Conservation (phyloP, 2,113 vertebrate genomes). For the Cyprinodon tularosa region DNA sequence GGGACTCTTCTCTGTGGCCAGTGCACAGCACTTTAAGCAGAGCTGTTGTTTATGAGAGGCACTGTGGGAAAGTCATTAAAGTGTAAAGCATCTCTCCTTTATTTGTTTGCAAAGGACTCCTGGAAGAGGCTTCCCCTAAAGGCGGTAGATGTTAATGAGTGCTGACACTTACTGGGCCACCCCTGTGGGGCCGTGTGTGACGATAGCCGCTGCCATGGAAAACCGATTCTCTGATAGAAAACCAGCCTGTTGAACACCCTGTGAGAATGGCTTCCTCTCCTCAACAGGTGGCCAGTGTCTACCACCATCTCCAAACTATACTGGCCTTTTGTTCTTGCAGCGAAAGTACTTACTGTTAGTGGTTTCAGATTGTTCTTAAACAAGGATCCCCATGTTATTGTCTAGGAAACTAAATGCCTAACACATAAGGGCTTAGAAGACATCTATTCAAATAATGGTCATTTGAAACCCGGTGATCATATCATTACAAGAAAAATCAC, state of each 20-base stretch:
- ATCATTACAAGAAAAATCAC: conserved; percentile 34
- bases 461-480: conserved; percentile 27
- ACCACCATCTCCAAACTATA: conserved; percentile 24
- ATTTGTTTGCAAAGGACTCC: conserved; percentile 62
- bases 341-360: conserved; percentile 31
- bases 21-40: conserved; percentile 62
- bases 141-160: conserved; percentile 68
- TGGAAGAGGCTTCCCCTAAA: conserved; percentile 67
- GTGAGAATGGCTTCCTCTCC: conserved; percentile 53
- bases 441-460: conserved; percentile 32
- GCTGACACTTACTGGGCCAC: conserved; percentile 68
- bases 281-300: conserved; percentile 64
- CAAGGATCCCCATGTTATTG: conserved; percentile 28
- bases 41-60: conserved; percentile 66
- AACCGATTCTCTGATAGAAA: conserved; percentile 34
- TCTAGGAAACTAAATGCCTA: conserved; percentile 25
- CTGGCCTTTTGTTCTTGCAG: conserved; percentile 31
- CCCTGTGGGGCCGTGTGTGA: conserved; percentile 44
- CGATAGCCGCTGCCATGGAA: conserved; percentile 65
- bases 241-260: conserved; percentile 31
- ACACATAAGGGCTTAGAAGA: conserved; percentile 20
- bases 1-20: conserved; percentile 60
- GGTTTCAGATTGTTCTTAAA: neutral
- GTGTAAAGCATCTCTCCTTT: conserved; percentile 78
- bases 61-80: conserved; percentile 85